phyloP scores from a whole-genome alignment of 2,113 vertebrate genomes.

The Cheilinus undulatus region DNA sequence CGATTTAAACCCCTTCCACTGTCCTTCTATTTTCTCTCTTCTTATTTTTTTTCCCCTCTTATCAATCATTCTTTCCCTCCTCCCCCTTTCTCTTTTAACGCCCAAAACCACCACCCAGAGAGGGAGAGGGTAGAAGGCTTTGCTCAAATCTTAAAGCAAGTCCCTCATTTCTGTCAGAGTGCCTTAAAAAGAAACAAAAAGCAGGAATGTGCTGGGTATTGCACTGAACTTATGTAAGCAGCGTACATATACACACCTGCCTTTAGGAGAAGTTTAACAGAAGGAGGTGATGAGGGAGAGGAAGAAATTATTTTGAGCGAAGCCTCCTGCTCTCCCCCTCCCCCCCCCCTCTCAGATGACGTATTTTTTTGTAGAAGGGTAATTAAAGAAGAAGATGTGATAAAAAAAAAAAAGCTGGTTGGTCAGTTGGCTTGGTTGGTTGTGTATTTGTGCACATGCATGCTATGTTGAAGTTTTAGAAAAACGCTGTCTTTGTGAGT shows the following conservation, averaged over 20 bases:
- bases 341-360: conserved; percentile 44
- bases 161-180: conserved; percentile 10
- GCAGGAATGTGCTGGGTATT: conserved; percentile 23
- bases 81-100: not conserved
- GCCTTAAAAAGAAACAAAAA: conserved; percentile 21
- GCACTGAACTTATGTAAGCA: conserved; percentile 52
- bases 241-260: conserved; percentile 39
- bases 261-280: conserved; percentile 17
- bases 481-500: conserved; percentile 60
- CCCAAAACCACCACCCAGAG: conserved; percentile 46
- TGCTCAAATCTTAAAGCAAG: conserved; percentile 56
- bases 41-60: conserved; percentile 33
- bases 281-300: conserved; percentile 27
- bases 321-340: conserved; percentile 52
- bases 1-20: conserved; percentile 57
- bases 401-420: conserved; percentile 61
- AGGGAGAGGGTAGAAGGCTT: conserved; percentile 58
- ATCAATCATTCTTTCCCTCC: conserved; percentile 29
- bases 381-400: conserved; percentile 70
- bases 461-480: conserved; percentile 67
- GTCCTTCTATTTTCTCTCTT: conserved; percentile 47
- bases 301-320: conserved; percentile 48
- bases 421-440: conserved; percentile 73
- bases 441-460: conserved; percentile 80
- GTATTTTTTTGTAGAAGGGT: conserved; percentile 73